Percentiles rank a stretch among this genome's conserved stretches.
Conservation (phyloP, 1,140 invertebrate species). For the Wasmannia auropunctata region DNA sequence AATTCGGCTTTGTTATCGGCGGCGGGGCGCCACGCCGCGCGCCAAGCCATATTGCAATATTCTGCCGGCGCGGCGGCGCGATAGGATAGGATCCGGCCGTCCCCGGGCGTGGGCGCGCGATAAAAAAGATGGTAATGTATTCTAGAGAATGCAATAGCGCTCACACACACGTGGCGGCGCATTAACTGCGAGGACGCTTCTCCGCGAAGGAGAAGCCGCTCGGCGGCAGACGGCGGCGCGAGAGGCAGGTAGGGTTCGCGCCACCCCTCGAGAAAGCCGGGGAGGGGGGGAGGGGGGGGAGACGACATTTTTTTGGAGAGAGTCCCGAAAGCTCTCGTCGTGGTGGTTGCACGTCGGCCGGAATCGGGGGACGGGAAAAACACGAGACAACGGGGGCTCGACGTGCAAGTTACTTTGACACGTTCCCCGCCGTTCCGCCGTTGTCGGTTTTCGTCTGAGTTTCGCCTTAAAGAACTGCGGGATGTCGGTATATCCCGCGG, state of each 20-base stretch:
- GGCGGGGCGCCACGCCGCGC: neutral
- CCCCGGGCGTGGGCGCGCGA: constrained; percentile 5
- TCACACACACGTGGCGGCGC: neutral
- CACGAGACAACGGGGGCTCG: constrained; percentile 59
- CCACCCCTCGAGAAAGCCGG: neutral
- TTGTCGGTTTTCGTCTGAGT: constrained; percentile 74
- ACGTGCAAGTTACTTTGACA: constrained; percentile 81
- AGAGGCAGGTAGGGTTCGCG: neutral
- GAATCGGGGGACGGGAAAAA: neutral
- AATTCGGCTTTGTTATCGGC: constrained; percentile 44
- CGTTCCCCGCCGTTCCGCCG: constrained; percentile 77
- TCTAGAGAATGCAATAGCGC: constrained; percentile 39
- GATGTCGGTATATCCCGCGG: constrained; percentile 75
- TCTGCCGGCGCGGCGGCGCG: neutral
- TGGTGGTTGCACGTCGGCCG: constrained; percentile 44
- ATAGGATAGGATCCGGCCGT: neutral
- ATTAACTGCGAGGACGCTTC: neutral
- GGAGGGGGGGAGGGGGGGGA: no score
- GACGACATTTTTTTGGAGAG: neutral
- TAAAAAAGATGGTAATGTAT: constrained; percentile 47
- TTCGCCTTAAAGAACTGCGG: constrained; percentile 78
- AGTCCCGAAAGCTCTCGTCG: constrained; percentile 29
- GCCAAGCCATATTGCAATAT: constrained; percentile 44
- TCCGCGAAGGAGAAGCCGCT: neutral
- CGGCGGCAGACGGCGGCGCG: neutral